phyloP scores from a whole-genome alignment of 2,797 vertebrate genomes.

The Parotocinclus haroldoi region DNA sequence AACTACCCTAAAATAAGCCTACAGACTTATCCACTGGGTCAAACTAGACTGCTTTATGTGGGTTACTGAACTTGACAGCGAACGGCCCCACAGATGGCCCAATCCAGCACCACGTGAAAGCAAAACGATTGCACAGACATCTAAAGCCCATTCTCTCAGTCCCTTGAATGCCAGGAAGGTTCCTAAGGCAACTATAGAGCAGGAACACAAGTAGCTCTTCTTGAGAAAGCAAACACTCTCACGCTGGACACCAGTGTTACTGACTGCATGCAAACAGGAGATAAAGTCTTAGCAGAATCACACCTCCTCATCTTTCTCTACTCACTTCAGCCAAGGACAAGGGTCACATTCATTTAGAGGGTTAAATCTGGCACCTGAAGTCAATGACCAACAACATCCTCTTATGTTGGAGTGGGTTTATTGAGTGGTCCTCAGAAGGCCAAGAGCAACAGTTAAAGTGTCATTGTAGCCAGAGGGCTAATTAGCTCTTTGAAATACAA shows the following conservation, averaged over 20 bases:
- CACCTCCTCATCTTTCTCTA: constrained; percentile 7
- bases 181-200: constrained; percentile 44
- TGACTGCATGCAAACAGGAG: constrained; percentile 27
- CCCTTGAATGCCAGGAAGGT: constrained; percentile 35
- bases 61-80: constrained; percentile 10
- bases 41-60: constrained; percentile 18
- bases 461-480: too few relatives aligned
- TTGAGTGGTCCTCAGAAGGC: constrained; percentile 12
- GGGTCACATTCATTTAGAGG: constrained; percentile 26
- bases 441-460: too few relatives aligned
- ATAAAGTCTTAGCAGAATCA: constrained; percentile 6
- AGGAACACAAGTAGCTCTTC: constrained; percentile 22
- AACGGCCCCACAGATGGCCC: constrained; percentile 6
- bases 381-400: constrained; percentile 21
- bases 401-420: constrained; percentile 9
- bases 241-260: constrained; percentile 4
- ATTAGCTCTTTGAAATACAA: too few relatives aligned
- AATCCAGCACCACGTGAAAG: constrained; percentile 1
- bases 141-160: constrained; percentile 15
- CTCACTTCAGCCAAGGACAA: constrained; percentile 30
- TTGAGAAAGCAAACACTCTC: constrained; percentile 46
- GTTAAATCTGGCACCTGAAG: constrained; percentile 36
- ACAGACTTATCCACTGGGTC: not conserved
- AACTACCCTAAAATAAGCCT: too few relatives aligned
- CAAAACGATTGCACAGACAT: not conserved